Conservation (phyloP, 2,113 vertebrate genomes). For the Camelus dromedarius region DNA sequence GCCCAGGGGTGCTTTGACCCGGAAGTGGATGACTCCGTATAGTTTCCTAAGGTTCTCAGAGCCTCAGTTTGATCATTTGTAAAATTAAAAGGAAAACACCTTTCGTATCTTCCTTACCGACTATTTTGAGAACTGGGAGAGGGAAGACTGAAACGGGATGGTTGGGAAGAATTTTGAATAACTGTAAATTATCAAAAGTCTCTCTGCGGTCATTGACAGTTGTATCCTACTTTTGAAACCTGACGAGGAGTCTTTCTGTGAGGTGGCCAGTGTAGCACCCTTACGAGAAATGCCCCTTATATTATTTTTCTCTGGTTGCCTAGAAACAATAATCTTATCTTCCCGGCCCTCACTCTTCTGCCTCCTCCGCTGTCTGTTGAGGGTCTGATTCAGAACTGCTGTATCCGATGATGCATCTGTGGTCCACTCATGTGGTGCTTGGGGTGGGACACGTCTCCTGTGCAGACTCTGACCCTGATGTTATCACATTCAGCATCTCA, state of each 20-base stretch:
- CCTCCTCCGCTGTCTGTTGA: neutral
- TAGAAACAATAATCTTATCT: conserved; percentile 72
- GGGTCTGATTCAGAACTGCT: neutral
- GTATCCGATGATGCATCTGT: neutral
- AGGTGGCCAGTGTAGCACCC: conserved; percentile 31
- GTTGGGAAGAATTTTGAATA: conserved; percentile 52
- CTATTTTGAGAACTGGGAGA: neutral
- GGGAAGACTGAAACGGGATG: neutral
- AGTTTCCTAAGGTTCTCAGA: conserved; percentile 26
- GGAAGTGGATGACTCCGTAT: neutral
- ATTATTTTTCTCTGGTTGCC: conserved; percentile 69
- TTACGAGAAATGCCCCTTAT: conserved; percentile 64
- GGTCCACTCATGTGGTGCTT: neutral
- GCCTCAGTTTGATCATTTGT: conserved; percentile 18
- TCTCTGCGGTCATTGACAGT: neutral
- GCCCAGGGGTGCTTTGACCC: neutral
- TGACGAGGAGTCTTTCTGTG: conserved; percentile 51
- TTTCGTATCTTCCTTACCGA: neutral
- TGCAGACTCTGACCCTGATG: neutral
- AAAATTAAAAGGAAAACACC: neutral
- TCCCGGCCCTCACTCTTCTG: conserved; percentile 19
- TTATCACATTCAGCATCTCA: neutral
- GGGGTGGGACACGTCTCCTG: neutral
- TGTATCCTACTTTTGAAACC: conserved; percentile 61
- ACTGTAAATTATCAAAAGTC: neutral